Evolutionary conservation across 1,140 invertebrate genomes (phyloP), one percentile per base, ranked within the genome.

Genomic region (Eubasilissa regina): DNA sequence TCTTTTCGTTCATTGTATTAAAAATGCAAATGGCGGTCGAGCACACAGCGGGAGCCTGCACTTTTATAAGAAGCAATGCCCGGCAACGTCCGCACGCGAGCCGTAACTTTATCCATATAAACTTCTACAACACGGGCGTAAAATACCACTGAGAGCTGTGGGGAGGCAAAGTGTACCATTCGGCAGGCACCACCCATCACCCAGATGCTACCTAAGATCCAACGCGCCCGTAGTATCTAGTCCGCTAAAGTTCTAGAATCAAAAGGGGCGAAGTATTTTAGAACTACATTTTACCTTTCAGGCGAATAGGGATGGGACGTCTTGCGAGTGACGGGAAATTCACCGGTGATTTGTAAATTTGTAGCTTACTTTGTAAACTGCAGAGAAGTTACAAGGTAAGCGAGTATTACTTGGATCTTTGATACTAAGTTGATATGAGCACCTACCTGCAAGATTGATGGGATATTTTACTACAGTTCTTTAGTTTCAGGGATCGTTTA

Each of bases 101-200:
- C 12, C 48, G 44, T 45, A 70, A 70, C 66, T 70, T 70, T 70
- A 48, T 0, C 66, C 66, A 51, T 70, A 70, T 70, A 68, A 68
- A 68, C 64, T 68, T 68, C 43, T 3, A 7, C 15, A 6, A 13
- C 15, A 44, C 12, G n/a, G 45, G 12, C 15, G 64, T 68, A 47
- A 68, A 68, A 68, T 35, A 47, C 4, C 64, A 8, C 11, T 8
- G 8, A 51, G 11, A 8, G 11, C 11, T 8, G 8, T 4, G 11
- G 48, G 11, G 48, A 51, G 48, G 48, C n/a, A 51, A 51, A 51
- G 8, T 51, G 48, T 13, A 51, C n/a, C n/a, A n/a, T n/a, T n/a
- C n/a, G n/a, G n/a, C 48, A 15, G 8, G 48, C 48, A 15, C 11
- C 25, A 6, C 25, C 25, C 25, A 35, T 35, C 25, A 1, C 1